A percentile compares a stretch with the other conserved stretches of the same genome.
Evolutionary conservation across 1,140 invertebrate species (phyloP).

Genomic region (Colletes gigas): DNA sequence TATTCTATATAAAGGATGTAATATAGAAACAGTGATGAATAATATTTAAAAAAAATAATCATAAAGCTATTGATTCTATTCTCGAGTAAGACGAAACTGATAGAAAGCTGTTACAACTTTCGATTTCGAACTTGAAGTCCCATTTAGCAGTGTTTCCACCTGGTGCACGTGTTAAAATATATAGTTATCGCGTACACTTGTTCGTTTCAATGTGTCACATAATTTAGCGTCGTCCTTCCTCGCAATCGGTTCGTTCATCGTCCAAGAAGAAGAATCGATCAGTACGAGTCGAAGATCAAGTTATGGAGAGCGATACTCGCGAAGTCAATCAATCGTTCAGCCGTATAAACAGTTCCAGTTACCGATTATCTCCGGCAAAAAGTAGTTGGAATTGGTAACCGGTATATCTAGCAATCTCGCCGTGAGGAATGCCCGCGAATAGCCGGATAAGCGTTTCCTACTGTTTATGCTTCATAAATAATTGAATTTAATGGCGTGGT

Average conservation of each 20-base stretch:
- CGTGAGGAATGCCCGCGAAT: constrained; percentile 22
- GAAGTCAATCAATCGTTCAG: constrained; percentile 28
- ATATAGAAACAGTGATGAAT: too few species aligned
- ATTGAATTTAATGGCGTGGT: constrained; percentile 35
- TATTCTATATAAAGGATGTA: too few species aligned
- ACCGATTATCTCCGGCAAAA: constrained; percentile 28
- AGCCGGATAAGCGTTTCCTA: constrained; percentile 24
- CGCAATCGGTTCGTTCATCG: background rate
- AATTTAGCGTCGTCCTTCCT: background rate
- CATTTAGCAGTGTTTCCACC: too few species aligned
- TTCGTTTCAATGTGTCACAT: background rate
- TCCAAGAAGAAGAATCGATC: background rate
- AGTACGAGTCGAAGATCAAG: background rate
- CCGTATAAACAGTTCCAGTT: constrained; percentile 30
- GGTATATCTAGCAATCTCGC: constrained; percentile 20
- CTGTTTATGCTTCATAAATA: constrained; percentile 41
- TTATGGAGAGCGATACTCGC: constrained; percentile 31
- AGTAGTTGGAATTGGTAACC: constrained; percentile 34
- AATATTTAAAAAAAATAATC: too few species aligned
- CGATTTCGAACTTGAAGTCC: too few species aligned
- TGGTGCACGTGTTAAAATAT: background rate
- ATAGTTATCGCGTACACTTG: too few species aligned
- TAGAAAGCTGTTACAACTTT: too few species aligned
- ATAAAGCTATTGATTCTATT: too few species aligned
- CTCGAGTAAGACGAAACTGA: too few species aligned